Conservation (phyloP, 2,888 invertebrate genomes). For the Venusia cambrica region DNA sequence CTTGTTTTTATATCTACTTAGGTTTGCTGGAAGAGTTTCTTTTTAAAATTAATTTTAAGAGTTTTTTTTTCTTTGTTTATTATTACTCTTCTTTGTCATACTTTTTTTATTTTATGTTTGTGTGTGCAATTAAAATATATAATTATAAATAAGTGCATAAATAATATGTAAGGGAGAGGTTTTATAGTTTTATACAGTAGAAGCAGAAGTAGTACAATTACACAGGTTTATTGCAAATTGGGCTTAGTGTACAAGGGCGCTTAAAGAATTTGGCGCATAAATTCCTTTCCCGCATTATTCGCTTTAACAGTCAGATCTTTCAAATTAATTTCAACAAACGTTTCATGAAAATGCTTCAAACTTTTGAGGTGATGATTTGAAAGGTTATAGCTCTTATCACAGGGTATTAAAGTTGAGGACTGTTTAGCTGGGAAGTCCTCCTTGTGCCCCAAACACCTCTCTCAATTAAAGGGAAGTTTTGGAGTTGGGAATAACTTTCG, state of each 20-base stretch:
- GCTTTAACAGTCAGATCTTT: constrained; percentile 18
- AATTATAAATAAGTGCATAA: too few species aligned
- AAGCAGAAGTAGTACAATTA: constrained; percentile 15
- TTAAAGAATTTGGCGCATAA: constrained; percentile 6
- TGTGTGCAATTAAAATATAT: too few species aligned
- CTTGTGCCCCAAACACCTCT: constrained; percentile 24
- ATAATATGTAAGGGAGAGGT: constrained; percentile 57
- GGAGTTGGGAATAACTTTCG: constrained; percentile 29
- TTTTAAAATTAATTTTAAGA: too few species aligned
- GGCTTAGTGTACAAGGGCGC: too few species aligned
- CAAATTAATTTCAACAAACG: constrained; percentile 28
- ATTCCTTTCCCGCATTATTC: constrained; percentile 14
- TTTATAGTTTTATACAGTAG: constrained; percentile 47
- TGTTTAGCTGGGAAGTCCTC: constrained; percentile 3
- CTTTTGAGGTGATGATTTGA: constrained; percentile 8
- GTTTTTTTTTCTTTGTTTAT: too few species aligned
- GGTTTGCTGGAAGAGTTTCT: too few species aligned
- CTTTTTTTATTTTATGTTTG: too few species aligned
- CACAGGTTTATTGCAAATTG: too few species aligned
- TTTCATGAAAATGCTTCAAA: constrained; percentile 24
- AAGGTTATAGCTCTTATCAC: constrained; percentile 9
- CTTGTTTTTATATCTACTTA: too few species aligned
- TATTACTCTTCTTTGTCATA: too few species aligned
- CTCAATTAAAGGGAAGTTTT: constrained; percentile 29
- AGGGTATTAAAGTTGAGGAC: constrained; percentile 7